A percentile compares a stretch with the other conserved stretches of the same genome.
phyloP scores from a whole-genome alignment of 2,888 invertebrate genomes.

The Dendrolimus houi region DNA sequence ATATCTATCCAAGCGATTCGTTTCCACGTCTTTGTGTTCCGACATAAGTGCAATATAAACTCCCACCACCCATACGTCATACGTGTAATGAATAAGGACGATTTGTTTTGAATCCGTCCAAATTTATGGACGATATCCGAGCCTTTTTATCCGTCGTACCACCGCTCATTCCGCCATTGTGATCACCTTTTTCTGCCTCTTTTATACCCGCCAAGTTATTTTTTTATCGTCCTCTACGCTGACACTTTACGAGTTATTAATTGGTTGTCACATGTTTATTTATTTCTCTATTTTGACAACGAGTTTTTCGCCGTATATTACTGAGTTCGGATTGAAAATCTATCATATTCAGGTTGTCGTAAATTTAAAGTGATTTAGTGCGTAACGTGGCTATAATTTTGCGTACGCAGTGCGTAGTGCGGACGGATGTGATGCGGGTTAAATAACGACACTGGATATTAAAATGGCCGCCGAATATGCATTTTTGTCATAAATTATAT shows the following conservation, averaged over 20 bases:
- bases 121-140: slow-evolving; percentile 70
- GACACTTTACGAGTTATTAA: slow-evolving; percentile 77
- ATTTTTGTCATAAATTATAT: slow-evolving; percentile 33
- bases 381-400: slow-evolving; percentile 71
- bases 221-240: slow-evolving; percentile 67
- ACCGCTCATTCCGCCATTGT: slow-evolving; percentile 66
- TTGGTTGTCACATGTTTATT: slow-evolving; percentile 74
- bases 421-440: slow-evolving; percentile 68
- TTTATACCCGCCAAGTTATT: slow-evolving; percentile 52
- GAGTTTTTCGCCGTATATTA: slow-evolving; percentile 69
- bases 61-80: slow-evolving; percentile 68
- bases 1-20: slow-evolving; percentile 30
- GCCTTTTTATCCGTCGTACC: slow-evolving; percentile 68
- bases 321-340: slow-evolving; percentile 72
- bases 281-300: slow-evolving; percentile 75
- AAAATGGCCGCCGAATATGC: slow-evolving; percentile 56
- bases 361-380: slow-evolving; percentile 74
- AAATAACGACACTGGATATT: slow-evolving; percentile 69
- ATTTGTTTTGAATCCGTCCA: slow-evolving; percentile 74
- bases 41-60: slow-evolving; percentile 65
- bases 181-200: slow-evolving; percentile 66
- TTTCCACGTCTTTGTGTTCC: slow-evolving; percentile 51
- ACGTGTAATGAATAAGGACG: slow-evolving; percentile 75
- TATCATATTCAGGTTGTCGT: slow-evolving; percentile 76
- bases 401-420: slow-evolving; percentile 64